Conservation (phyloP, 30 jellyfish, hydroid and myxozoan genomes). For the Cassiopea andromeda region DNA sequence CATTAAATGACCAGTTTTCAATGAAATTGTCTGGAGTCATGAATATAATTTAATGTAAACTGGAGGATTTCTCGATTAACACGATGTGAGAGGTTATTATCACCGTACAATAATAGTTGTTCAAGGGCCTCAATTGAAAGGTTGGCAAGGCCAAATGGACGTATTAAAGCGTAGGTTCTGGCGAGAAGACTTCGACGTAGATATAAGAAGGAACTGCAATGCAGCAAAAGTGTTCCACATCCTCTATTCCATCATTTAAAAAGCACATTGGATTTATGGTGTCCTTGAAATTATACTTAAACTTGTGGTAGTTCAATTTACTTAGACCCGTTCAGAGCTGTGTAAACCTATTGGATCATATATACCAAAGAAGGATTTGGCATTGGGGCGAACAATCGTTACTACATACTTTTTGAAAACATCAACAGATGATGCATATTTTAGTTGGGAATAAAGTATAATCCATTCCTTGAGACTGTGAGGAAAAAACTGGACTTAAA, state of each 20-base stretch:
- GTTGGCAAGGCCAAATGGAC: neutral
- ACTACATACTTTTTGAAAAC: conserved; percentile 13
- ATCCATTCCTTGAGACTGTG: neutral
- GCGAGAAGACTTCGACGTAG: neutral
- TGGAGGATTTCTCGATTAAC: too few species aligned
- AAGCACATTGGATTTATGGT: conserved; percentile 4
- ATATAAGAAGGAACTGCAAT: neutral
- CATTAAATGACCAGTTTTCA: too few species aligned
- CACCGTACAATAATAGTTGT: too few species aligned
- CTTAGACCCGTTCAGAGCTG: conserved; percentile 1
- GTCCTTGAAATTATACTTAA: neutral
- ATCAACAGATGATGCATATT: conserved; percentile 35
- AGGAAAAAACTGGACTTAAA: conserved; percentile 2
- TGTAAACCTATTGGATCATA: neutral
- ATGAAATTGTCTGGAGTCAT: too few species aligned
- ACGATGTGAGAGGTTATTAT: too few species aligned
- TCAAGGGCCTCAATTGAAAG: too few species aligned
- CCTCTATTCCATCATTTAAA: neutral
- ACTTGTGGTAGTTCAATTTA: neutral
- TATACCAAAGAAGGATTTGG: neutral
- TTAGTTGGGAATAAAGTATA: neutral
- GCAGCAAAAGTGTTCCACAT: neutral
- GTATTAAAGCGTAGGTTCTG: neutral
- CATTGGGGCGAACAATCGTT: neutral
- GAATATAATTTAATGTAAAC: too few species aligned